Percentiles rank a stretch among this genome's conserved stretches.
These are phyloP conservation scores for Acrocephalus kingi DNA, from an alignment of 2,113 vertebrate species.

Conservation along the genomic window DNA sequence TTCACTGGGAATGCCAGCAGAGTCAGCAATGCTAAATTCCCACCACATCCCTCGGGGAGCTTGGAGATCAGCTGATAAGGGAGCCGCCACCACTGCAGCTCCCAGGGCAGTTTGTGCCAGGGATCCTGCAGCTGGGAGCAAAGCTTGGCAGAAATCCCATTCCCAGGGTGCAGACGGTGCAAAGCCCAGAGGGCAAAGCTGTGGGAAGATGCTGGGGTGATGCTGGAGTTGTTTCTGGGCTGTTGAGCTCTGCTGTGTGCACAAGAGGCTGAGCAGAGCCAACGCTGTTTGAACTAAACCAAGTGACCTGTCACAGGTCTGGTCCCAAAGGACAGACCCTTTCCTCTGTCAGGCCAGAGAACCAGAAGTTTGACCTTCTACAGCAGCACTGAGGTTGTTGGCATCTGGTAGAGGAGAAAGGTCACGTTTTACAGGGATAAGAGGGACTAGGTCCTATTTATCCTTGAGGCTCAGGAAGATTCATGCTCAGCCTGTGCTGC, in stretches of 20 bases:
- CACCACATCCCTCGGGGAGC: fast-evolving
- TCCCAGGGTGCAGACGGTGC: not conserved
- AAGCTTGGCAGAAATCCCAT: not conserved
- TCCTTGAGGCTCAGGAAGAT: not conserved
- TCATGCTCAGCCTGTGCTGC: not conserved
- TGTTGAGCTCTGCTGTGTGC: not conserved
- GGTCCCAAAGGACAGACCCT: not conserved
- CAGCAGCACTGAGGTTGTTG: not conserved
- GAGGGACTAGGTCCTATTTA: not conserved
- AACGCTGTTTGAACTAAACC: not conserved
- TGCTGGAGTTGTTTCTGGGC: not conserved
- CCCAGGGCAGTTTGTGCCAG: not conserved
- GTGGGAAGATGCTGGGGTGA: not conserved
- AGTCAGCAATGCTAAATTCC: fast-evolving
- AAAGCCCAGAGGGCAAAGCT: not conserved
- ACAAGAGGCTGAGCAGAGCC: not conserved
- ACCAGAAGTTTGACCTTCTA: not conserved
- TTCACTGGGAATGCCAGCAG: not conserved
- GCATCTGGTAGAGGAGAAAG: not conserved
- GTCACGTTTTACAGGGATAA: not conserved
- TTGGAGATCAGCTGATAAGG: not conserved
- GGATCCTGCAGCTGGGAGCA: not conserved
- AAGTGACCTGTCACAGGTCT: fast-evolving
- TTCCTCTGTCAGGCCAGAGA: not conserved
- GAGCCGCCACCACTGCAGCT: fast-evolving